These are phyloP conservation scores for Peromyscus leucopus DNA, from an alignment of 2,113 vertebrate species.

Conservation along the genomic window DNA sequence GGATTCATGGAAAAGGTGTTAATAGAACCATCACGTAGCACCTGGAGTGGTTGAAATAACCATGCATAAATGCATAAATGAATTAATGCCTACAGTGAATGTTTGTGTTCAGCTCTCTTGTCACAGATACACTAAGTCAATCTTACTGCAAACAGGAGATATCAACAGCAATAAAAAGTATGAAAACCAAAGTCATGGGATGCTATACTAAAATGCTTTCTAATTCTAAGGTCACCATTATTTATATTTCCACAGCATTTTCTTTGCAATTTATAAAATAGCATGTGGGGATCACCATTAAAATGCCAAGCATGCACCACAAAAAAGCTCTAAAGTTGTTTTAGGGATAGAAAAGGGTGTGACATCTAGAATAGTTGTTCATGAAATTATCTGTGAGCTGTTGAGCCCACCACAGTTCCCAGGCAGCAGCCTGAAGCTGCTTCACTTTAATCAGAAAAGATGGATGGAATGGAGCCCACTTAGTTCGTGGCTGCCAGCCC, in stretches of 20 bases:
- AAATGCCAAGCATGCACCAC: conserved; percentile 5
- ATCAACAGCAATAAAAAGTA: neutral
- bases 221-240: conserved; percentile 23
- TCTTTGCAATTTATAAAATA: conserved; percentile 46
- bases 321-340: conserved; percentile 16
- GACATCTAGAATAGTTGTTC: conserved; percentile 56
- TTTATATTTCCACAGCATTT: conserved; percentile 58
- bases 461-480: conserved; percentile 78
- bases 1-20: neutral
- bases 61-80: conserved; percentile 27
- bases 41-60: neutral
- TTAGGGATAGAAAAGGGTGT: conserved; percentile 41
- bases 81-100: neutral
- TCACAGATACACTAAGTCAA: conserved; percentile 20
- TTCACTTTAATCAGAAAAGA: conserved; percentile 75
- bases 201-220: neutral
- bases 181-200: neutral
- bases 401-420: conserved; percentile 54
- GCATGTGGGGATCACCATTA: neutral
- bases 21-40: neutral
- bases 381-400: conserved; percentile 57
- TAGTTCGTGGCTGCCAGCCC: conserved; percentile 78
- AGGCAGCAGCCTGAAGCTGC: conserved; percentile 68
- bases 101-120: neutral
- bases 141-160: neutral